Evolutionary conservation across 2,888 invertebrate species (phyloP), one percentile per base, ranked within the genome.

Genomic region (Lasioglossum marginatum): DNA sequence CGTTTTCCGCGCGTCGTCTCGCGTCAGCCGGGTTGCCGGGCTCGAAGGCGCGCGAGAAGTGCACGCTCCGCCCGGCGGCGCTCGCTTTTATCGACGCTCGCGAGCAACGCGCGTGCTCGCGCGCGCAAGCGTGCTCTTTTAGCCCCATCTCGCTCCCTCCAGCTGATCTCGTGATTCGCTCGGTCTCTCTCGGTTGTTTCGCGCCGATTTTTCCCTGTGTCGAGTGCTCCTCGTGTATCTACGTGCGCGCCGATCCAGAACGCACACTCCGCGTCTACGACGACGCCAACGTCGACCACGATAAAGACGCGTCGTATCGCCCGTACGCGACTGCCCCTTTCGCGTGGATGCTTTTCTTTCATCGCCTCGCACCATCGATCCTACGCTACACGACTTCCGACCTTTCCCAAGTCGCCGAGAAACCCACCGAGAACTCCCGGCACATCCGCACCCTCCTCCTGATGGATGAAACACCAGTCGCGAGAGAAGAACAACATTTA

Each of bases 21-120:
- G 48, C 77, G 88, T 85, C 52, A 78, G 84, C 37, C 89, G 88
- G 91, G 92, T 92, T 92, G 93, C 92, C 92, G 79, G 90, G 84
- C 71, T 89, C 89, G 85, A 87, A 92, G 93, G 92, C 93, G 93
- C 94, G 93, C 92, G 92, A 92, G 93, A 90, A 94, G 93, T 94
- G 94, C 91, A 93, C 92, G 91, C 89, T 91, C 89, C 86, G 87
- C 88, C 78, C 87, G 90, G 88, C 87, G 89, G 89, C 91, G 91
- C 91, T 90, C 91, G 94, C 93, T 94, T 94, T 94, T 94, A 94
- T 94, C 93, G 92, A 90, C 90, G 86, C 88, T 84, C 85, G 89
- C 83, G 82, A 83, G 87, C 34, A 81, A 81, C 68, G 81, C 79
- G 86, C 83, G 83, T 81, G 77, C 23, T 70, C 78, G 83, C 85